Conservation (phyloP, 2,888 invertebrate genomes). For the Microctonus aethiopoides region DNA sequence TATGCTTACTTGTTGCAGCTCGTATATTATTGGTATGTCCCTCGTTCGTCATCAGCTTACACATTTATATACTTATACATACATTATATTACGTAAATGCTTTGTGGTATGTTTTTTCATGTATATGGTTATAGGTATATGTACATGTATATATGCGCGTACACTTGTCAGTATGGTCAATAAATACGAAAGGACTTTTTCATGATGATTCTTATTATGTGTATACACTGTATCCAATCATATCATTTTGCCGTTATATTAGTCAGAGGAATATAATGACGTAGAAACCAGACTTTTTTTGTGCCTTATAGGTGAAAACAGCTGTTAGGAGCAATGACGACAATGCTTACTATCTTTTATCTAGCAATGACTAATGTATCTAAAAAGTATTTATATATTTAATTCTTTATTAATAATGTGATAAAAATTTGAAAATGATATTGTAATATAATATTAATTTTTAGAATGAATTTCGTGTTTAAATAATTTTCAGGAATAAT, state of each 20-base stretch:
- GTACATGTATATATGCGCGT: neutral
- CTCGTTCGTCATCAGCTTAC: neutral
- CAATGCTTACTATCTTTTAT: neutral
- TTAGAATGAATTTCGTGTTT: too few relatives aligned
- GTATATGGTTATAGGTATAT: neutral
- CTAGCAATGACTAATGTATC: neutral
- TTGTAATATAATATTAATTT: too few relatives aligned
- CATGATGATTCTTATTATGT: neutral
- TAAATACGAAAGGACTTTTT: neutral
- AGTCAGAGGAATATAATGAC: slow-evolving; percentile 6
- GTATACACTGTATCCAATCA: neutral
- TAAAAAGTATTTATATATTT: too few relatives aligned
- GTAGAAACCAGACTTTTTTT: neutral
- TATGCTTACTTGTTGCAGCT: slow-evolving; percentile 2
- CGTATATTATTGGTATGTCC: slow-evolving; percentile 1
- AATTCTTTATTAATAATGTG: too few relatives aligned
- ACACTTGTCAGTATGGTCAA: neutral
- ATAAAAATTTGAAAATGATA: too few relatives aligned
- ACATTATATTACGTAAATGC: slow-evolving; percentile 17
- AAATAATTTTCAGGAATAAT: too few relatives aligned
- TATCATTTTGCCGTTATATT: neutral
- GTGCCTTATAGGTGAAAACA: neutral
- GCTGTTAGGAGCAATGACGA: neutral
- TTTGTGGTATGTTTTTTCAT: neutral
- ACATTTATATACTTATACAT: slow-evolving; percentile 1